Evolutionary conservation across 1,140 invertebrate genomes (phyloP).

Genomic region (Zeugodacus cucurbitae): DNA sequence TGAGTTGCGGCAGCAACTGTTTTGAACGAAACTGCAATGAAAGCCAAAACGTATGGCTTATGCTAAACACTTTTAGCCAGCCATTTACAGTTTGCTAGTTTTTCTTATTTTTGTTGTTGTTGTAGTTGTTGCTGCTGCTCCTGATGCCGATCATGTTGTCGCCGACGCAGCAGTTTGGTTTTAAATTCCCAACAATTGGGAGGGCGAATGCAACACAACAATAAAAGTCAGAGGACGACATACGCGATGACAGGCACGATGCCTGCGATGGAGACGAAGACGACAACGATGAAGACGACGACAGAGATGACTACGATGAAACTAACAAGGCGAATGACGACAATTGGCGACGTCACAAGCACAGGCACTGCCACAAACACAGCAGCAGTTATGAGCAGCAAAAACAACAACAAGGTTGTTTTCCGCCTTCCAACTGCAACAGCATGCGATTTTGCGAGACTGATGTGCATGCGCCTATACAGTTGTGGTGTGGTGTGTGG

Average conservation of each 20-base stretch:
- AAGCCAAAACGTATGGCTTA: neutral
- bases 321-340: conserved; percentile 26
- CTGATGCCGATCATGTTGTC: conserved; percentile 26
- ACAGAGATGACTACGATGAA: conserved; percentile 8
- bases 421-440: neutral
- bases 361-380: neutral
- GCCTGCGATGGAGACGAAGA: neutral
- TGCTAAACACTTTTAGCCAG: neutral
- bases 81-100: neutral
- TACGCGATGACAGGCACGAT: conserved; percentile 33
- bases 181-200: conserved; percentile 20
- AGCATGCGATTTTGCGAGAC: neutral
- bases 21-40: neutral
- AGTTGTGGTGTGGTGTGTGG: neutral
- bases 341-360: neutral
- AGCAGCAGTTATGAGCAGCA: neutral
- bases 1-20: conserved; percentile 26
- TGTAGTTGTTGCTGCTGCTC: neutral
- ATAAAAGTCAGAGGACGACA: conserved; percentile 17
- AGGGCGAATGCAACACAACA: neutral
- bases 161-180: conserved; percentile 8
- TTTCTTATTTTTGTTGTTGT: neutral
- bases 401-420: neutral
- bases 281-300: neutral
- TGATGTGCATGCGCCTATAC: too few relatives aligned